These are phyloP conservation scores for Cylloceria caligata DNA, from an alignment of 2,888 invertebrate species.

Conservation along the genomic window DNA sequence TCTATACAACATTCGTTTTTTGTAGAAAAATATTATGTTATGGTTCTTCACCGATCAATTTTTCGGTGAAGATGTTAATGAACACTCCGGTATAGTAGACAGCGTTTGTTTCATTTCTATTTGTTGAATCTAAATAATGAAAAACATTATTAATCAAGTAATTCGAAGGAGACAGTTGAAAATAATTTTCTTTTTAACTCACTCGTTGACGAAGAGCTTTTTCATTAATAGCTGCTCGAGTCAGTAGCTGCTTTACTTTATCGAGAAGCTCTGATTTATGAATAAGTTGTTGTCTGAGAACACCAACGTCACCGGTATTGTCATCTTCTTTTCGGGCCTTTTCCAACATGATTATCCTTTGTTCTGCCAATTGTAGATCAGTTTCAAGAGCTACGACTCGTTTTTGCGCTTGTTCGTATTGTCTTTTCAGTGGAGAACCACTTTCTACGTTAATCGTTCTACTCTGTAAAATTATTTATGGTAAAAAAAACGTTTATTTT, in stretches of 20 bases:
- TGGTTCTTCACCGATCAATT: slow-evolving; percentile 14
- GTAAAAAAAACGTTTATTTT: too few species aligned
- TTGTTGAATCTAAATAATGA: slow-evolving; percentile 78
- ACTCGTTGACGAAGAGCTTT: slow-evolving; percentile 88
- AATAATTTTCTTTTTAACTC: slow-evolving; percentile 62
- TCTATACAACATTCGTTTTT: slow-evolving; percentile 1
- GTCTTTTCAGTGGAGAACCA: slow-evolving; percentile 63
- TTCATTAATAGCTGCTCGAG: slow-evolving; percentile 88
- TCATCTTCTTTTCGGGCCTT: slow-evolving; percentile 84
- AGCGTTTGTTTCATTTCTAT: slow-evolving; percentile 79
- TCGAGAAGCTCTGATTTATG: slow-evolving; percentile 88
- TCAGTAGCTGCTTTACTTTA: slow-evolving; percentile 88
- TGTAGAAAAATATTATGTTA: slow-evolving; percentile 32
- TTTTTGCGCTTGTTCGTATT: slow-evolving; percentile 77
- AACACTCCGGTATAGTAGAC: slow-evolving; percentile 79
- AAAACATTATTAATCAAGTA: not conserved
- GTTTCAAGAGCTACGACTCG: slow-evolving; percentile 77
- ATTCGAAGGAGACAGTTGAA: not conserved
- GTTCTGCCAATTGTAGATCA: slow-evolving; percentile 79
- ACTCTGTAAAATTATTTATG: slow-evolving; percentile 44
- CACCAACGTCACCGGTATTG: slow-evolving; percentile 84
- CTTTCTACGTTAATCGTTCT: slow-evolving; percentile 49
- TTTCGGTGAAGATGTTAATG: slow-evolving; percentile 53
- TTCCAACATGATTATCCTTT: slow-evolving; percentile 75
- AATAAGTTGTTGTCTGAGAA: slow-evolving; percentile 86